A percentile compares a stretch with the other conserved stretches of the same genome.
phyloP scores from a whole-genome alignment of 1,140 invertebrate species.

The Drosophila aff. region DNA sequence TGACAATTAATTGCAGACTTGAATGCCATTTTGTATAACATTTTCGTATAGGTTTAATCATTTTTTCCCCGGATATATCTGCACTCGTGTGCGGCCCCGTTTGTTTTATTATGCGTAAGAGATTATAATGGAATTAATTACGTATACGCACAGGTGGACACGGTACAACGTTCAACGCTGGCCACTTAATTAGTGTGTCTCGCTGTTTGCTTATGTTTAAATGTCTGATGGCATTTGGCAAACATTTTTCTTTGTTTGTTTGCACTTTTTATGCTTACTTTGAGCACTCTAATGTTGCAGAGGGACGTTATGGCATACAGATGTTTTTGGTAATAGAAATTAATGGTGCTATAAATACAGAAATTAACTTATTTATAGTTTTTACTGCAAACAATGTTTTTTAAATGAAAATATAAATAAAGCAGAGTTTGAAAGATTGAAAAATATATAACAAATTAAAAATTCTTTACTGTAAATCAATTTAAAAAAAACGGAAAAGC shows the following conservation, averaged over 20 bases:
- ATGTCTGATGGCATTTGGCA: conserved; percentile 59
- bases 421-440: fast-evolving
- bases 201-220: conserved; percentile 69
- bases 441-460: background rate
- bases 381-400: background rate
- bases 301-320: background rate
- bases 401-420: background rate
- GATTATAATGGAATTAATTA: conserved; percentile 83
- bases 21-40: background rate
- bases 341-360: background rate
- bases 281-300: background rate
- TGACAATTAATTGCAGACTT: conserved; percentile 70
- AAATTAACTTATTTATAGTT: background rate
- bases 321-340: conserved; percentile 7
- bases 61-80: background rate
- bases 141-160: conserved; percentile 78
- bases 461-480: background rate
- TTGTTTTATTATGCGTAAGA: conserved; percentile 80
- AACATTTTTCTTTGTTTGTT: conserved; percentile 29
- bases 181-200: conserved; percentile 66
- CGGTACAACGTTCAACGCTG: conserved; percentile 20
- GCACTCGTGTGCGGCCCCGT: background rate
- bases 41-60: conserved; percentile 15
- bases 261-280: conserved; percentile 13
- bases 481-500: background rate